Evolutionary conservation across 2,888 invertebrate genomes (phyloP).

Genomic region (Rhaphigaster nebulosa): DNA sequence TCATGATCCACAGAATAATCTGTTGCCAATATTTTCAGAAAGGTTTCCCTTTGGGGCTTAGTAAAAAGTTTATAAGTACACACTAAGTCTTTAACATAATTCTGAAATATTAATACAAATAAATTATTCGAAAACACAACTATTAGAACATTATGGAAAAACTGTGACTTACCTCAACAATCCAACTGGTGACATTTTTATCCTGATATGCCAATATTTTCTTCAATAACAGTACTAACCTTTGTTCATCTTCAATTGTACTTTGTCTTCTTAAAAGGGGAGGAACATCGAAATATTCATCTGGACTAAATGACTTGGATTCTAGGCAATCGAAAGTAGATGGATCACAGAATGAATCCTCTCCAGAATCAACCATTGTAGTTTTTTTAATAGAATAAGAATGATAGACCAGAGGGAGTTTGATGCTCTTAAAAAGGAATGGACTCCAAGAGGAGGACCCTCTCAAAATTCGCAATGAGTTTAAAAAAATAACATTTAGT

Average conservation of each 20-base stretch:
- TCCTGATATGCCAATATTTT: constrained; percentile 65
- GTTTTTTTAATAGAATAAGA: constrained; percentile 17
- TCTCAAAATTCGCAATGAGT: constrained; percentile 45
- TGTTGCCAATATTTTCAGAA: constrained; percentile 69
- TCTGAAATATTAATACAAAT: constrained; percentile 66
- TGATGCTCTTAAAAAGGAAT: constrained; percentile 36
- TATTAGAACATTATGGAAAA: neutral
- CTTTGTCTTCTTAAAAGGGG: constrained; percentile 62
- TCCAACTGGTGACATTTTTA: constrained; percentile 66
- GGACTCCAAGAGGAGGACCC: constrained; percentile 7
- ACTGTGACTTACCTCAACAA: constrained; percentile 65
- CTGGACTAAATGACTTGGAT: constrained; percentile 52
- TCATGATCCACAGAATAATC: constrained; percentile 70
- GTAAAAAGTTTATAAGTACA: constrained; percentile 67
- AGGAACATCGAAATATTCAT: constrained; percentile 58
- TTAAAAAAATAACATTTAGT: constrained; percentile 54
- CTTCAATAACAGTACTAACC: constrained; percentile 64
- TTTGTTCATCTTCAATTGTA: constrained; percentile 66
- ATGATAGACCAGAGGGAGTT: neutral
- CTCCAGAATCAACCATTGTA: constrained; percentile 43
- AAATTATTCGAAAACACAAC: neutral
- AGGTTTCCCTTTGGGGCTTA: constrained; percentile 67
- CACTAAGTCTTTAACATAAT: constrained; percentile 68
- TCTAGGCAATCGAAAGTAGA: constrained; percentile 47
- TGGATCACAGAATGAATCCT: constrained; percentile 9